These are phyloP conservation scores for Nixonia krombeini DNA, from an alignment of 1,140 invertebrate genomes.

Conservation along the genomic window DNA sequence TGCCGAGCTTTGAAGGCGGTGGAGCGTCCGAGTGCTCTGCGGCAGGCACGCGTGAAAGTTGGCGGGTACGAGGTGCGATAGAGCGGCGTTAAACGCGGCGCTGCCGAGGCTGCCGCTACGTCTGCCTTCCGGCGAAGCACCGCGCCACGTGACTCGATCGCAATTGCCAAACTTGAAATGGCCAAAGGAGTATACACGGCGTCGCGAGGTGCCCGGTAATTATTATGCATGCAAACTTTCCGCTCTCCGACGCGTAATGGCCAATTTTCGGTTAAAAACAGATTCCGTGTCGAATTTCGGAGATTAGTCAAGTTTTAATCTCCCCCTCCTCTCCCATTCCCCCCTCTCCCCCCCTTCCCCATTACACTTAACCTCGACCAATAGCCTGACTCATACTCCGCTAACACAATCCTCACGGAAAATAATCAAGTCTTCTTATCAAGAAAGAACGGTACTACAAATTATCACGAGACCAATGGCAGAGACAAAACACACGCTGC, in stretches of 20 bases:
- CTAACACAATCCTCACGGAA: too few species aligned
- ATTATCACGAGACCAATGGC: too few species aligned
- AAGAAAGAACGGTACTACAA: too few species aligned
- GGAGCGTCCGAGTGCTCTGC: too few species aligned
- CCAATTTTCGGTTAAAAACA: neutral
- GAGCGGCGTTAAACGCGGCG: constrained; percentile 39
- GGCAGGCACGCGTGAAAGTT: constrained; percentile 43
- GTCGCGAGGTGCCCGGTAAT: constrained; percentile 33
- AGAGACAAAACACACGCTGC: too few species aligned
- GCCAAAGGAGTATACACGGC: constrained; percentile 40
- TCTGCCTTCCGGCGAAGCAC: constrained; percentile 27
- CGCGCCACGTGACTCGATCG: constrained; percentile 44
- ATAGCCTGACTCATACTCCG: too few species aligned
- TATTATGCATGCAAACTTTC: constrained; percentile 40
- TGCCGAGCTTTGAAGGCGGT: too few species aligned
- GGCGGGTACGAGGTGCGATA: constrained; percentile 19
- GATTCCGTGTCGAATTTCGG: neutral
- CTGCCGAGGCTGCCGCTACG: constrained; percentile 25
- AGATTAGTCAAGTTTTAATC: neutral
- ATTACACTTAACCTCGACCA: too few species aligned
- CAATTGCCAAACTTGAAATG: constrained; percentile 47
- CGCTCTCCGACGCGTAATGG: constrained; percentile 6
- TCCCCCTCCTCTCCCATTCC: too few species aligned
- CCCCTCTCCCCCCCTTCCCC: too few species aligned
- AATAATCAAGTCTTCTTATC: too few species aligned